These are phyloP conservation scores for Anhinga anhinga DNA, from an alignment of 2,113 vertebrate species.

Conservation along the genomic window DNA sequence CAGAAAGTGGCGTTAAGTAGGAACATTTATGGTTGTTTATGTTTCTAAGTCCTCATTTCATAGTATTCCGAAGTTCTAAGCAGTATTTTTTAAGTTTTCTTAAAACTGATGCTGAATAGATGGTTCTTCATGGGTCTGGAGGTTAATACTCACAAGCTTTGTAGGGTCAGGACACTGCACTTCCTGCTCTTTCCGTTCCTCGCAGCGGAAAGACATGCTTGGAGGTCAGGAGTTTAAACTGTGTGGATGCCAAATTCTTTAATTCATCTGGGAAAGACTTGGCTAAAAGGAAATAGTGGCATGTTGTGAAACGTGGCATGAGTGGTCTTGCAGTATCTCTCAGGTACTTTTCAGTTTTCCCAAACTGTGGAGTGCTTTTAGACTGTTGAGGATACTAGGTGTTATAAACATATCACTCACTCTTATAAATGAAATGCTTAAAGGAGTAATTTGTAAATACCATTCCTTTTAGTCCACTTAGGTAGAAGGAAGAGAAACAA, in stretches of 20 bases:
- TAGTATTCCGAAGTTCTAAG: background rate
- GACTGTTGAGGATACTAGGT: background rate
- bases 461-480: constrained; percentile 2
- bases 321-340: background rate
- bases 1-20: background rate
- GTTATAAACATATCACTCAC: background rate
- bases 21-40: background rate
- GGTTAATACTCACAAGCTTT: background rate
- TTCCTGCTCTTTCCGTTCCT: background rate
- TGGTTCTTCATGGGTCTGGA: background rate
- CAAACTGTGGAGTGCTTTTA: background rate
- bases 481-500: constrained; percentile 35
- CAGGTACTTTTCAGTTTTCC: background rate
- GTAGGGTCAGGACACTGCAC: background rate
- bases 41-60: background rate
- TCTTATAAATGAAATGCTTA: background rate
- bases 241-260: background rate
- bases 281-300: background rate
- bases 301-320: background rate
- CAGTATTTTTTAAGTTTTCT: background rate
- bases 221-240: background rate
- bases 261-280: background rate
- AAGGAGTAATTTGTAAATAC: background rate
- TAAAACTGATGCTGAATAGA: background rate
- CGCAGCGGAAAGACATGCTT: background rate